These are phyloP conservation scores for Yasuhikotakia modesta DNA, from an alignment of 2,797 vertebrate genomes.

Conservation along the genomic window DNA sequence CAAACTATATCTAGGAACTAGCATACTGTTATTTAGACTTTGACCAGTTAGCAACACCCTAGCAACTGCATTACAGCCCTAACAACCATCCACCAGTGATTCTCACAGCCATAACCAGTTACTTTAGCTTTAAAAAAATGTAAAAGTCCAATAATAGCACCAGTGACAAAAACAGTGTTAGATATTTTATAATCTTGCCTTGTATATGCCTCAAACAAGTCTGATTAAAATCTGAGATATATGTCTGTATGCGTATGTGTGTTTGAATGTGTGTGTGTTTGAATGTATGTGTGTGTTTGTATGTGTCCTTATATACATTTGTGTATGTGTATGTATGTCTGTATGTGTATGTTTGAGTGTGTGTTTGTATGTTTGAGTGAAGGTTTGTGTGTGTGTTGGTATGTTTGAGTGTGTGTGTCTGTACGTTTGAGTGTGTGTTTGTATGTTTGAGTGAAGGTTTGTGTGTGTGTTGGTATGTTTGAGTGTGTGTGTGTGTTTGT, in stretches of 20 bases:
- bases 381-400: neutral
- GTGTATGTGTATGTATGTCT: neutral
- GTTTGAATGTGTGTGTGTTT: neutral
- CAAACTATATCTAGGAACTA: neutral
- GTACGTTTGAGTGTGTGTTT: no score
- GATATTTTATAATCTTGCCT: neutral
- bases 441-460: neutral
- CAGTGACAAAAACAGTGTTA: neutral
- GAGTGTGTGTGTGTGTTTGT: neutral
- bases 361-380: neutral
- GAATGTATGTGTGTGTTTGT: neutral
- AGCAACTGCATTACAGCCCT: neutral
- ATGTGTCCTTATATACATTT: neutral
- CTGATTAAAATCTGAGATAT: neutral
- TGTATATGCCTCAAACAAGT: neutral
- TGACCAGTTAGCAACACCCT: conserved; percentile 1
- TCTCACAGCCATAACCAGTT: neutral
- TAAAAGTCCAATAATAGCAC: neutral
- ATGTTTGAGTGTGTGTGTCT: no score
- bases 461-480: neutral
- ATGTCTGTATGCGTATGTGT: neutral
- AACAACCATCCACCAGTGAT: neutral
- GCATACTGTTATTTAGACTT: neutral
- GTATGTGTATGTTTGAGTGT: neutral
- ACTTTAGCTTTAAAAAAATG: neutral